Conservation (phyloP, 2,888 invertebrate genomes). For the Aquatica leii region DNA sequence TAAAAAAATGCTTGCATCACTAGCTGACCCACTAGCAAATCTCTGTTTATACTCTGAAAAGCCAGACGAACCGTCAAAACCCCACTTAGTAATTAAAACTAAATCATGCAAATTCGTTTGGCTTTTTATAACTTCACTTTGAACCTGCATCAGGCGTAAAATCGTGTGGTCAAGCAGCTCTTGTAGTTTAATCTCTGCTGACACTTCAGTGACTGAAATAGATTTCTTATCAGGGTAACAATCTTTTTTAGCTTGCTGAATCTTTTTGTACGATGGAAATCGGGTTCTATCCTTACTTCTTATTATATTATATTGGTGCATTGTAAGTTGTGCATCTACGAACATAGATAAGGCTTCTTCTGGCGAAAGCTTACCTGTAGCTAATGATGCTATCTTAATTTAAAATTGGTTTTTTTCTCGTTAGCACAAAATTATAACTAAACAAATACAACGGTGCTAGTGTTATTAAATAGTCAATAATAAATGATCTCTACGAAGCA, state of each 20-base stretch:
- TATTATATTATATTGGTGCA: slow-evolving; percentile 1
- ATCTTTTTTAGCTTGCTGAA: slow-evolving; percentile 1
- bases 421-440: too few relatives aligned
- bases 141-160: not conserved
- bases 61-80: not conserved
- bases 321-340: not conserved
- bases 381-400: too few relatives aligned
- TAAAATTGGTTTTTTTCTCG: too few relatives aligned
- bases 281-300: not conserved
- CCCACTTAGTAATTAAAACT: not conserved
- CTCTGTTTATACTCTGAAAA: not conserved
- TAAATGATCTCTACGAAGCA: too few relatives aligned
- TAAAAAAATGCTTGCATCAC: not conserved
- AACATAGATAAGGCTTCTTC: slow-evolving; percentile 5
- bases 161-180: not conserved
- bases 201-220: not conserved
- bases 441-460: too few relatives aligned
- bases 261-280: not conserved
- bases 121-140: not conserved
- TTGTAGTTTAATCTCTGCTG: too few relatives aligned
- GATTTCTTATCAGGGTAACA: not conserved
- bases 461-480: too few relatives aligned
- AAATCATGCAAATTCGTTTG: not conserved
- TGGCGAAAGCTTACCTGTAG: not conserved
- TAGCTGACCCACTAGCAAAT: not conserved